Conservation (phyloP, 2,113 vertebrate genomes). For the Andinoacara biseriatus region DNA sequence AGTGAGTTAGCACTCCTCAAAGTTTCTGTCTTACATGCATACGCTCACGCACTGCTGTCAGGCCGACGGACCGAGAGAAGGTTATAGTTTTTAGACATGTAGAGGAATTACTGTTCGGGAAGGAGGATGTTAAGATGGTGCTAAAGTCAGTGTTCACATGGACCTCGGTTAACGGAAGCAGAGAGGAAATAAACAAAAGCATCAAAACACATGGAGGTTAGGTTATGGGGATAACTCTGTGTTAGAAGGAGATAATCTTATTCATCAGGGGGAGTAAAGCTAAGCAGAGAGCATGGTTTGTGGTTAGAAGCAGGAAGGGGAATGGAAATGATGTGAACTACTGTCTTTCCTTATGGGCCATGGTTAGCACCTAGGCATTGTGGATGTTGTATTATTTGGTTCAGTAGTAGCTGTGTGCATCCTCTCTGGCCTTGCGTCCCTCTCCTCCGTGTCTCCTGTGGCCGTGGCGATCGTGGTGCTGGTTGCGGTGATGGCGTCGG, state of each 20-base stretch:
- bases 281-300: conserved; percentile 39
- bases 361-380: conserved; percentile 62
- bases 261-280: conserved; percentile 29
- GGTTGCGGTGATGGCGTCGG: conserved; percentile 84
- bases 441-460: conserved; percentile 81
- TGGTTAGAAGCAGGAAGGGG: conserved; percentile 42
- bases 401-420: conserved; percentile 77
- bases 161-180: conserved; percentile 61
- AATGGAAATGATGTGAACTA: conserved; percentile 41
- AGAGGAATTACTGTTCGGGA: conserved; percentile 23
- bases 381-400: conserved; percentile 65
- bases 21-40: conserved; percentile 56
- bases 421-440: conserved; percentile 77
- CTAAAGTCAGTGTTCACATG: conserved; percentile 69
- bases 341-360: conserved; percentile 63
- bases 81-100: conserved; percentile 39
- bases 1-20: conserved; percentile 45
- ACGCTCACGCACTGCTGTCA: conserved; percentile 43
- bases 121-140: conserved; percentile 28
- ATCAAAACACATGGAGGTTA: conserved; percentile 33
- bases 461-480: conserved; percentile 85
- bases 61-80: conserved; percentile 24
- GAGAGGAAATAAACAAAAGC: conserved; percentile 26
- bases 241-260: conserved; percentile 43
- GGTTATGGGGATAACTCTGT: conserved; percentile 15